phyloP scores from a whole-genome alignment of 2,888 invertebrate species.

The Limnephilus auricula region DNA sequence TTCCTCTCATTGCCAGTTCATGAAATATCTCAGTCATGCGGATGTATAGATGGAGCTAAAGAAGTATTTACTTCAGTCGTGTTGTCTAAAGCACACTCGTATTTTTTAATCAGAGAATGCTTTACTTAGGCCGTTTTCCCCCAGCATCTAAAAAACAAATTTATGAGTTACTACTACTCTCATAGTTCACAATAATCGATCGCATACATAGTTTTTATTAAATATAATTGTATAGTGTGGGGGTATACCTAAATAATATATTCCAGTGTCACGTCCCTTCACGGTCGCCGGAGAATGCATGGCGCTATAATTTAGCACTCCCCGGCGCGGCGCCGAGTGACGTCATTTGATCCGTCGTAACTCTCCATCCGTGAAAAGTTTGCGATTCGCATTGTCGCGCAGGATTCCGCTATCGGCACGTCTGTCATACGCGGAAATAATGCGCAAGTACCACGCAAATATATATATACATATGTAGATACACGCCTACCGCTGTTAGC shows the following conservation, averaged over 20 bases:
- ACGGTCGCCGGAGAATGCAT: neutral
- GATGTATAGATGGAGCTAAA: too few relatives aligned
- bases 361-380: neutral
- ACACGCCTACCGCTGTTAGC: neutral
- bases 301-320: neutral
- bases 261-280: conserved; percentile 7
- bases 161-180: neutral
- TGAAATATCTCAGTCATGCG: too few relatives aligned
- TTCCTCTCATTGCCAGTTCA: too few relatives aligned
- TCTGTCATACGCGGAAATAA: neutral
- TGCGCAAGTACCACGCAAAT: neutral
- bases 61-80: too few relatives aligned
- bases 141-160: neutral
- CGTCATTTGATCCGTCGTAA: conserved; percentile 2
- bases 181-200: neutral
- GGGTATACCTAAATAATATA: neutral
- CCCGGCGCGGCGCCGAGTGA: neutral
- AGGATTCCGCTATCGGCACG: conserved; percentile 29
- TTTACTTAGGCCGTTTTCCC: neutral
- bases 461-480: neutral
- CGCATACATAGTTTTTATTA: neutral
- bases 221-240: neutral
- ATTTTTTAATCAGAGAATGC: neutral
- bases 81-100: too few relatives aligned
- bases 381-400: neutral